Base-by-base conservation (phyloP, 2,888 invertebrate species). In the Tricholauxania praeusta region DNA sequence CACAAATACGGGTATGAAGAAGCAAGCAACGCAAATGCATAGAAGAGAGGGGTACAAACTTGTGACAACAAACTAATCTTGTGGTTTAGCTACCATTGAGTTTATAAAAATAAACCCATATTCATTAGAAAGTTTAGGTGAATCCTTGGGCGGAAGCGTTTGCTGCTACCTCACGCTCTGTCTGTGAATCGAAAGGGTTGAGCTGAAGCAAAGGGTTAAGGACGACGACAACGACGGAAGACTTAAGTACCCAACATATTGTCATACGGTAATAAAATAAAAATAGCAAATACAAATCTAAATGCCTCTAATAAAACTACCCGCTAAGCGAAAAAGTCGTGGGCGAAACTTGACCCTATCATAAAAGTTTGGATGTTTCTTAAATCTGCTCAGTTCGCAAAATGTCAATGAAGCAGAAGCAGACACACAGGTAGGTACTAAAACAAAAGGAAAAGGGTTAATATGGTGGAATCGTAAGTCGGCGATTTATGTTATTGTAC, bases 61-160 rank as follows among this genome's bases (percentile, higher is more conserved):
- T 62, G 32, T 53, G 62, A 39, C 63, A 64, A 49, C 64, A 63
- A 79, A 82, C 82, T 86, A 84, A 85, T 85, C 84, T 84, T 86
- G 85, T 81, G 86, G 85, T 86, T 84, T 82, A 82, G 83, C 80
- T 82, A 80, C 81, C 80, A 84, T 84, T 82, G 83, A 83, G 82
- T 80, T 78, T 76, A 82, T 82, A 81, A 82, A 84, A 84, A 84
- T 83, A 84, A 78, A 79, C 76, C 77, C 71, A 63, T 64, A 63
- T 67, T 72, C 80, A 80, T 78, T 77, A 80, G 78, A 80, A 82
- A 82, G 63, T 53, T n/a, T 12, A 67, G 59, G 59, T 51, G 57
- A 59, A 28, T 28, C 19, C 59, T 79, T 78, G 80, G 48, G 62
- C 39, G 67, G 62, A 68, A 72, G 62, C 71, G 28, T 62, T 53